Percentiles rank a stretch among this genome's conserved stretches.
Conservation (phyloP, 1,140 invertebrate species). For the Drosophila albomicans region DNA sequence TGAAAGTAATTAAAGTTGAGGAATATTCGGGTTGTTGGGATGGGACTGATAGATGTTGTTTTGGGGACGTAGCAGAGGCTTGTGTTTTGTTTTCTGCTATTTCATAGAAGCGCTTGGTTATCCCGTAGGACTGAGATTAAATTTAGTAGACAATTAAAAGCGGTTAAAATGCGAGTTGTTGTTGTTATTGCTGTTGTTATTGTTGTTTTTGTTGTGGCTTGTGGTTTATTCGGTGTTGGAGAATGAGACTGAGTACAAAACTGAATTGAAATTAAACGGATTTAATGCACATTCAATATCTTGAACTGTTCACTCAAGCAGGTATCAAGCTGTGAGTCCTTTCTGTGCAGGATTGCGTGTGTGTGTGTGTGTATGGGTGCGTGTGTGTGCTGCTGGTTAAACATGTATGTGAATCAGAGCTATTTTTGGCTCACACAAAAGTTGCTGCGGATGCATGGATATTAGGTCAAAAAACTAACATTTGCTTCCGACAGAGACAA, state of each 20-base stretch:
- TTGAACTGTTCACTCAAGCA: conserved; percentile 31
- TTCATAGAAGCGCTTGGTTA: conserved; percentile 57
- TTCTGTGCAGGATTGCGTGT: conserved; percentile 26
- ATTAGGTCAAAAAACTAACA: conserved; percentile 61
- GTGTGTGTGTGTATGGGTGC: conserved; percentile 29
- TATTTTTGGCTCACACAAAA: conserved; percentile 62
- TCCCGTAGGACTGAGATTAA: conserved; percentile 47
- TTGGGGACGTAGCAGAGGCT: conserved; percentile 51
- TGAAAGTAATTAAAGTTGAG: conserved; percentile 66
- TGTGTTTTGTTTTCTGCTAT: conserved; percentile 18
- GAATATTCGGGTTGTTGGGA: conserved; percentile 6
- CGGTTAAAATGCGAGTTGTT: conserved; percentile 51
- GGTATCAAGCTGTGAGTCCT: conserved; percentile 57
- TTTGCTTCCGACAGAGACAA: conserved; percentile 25
- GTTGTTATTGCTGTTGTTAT: conserved; percentile 47
- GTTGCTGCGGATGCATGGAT: conserved; percentile 33
- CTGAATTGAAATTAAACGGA: conserved; percentile 32
- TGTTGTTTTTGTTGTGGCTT: conserved; percentile 48
- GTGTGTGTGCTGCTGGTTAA: conserved; percentile 58
- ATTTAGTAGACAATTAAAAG: conserved; percentile 72
- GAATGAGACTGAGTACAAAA: conserved; percentile 68
- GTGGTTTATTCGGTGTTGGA: conserved; percentile 78
- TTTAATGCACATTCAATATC: conserved; percentile 15
- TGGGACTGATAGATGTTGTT: conserved; percentile 14
- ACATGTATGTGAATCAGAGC: conserved; percentile 62